Conservation (phyloP, 92 coral and sea anemone species). For the Phenganax marumi region DNA sequence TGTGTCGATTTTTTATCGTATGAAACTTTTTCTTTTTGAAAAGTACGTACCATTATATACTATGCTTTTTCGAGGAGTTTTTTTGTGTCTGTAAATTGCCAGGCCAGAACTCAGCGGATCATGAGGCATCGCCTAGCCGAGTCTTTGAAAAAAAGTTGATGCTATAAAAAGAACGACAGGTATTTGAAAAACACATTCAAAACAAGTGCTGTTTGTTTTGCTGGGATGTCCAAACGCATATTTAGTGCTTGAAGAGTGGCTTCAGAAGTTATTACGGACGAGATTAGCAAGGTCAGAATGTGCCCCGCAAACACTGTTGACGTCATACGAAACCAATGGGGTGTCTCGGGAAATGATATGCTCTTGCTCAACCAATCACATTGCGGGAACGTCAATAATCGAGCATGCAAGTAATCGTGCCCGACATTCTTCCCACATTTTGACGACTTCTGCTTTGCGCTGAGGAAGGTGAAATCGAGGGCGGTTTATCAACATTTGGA, state of each 20-base stretch:
- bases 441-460: background rate
- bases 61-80: too few relatives aligned
- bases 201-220: conserved; percentile 8
- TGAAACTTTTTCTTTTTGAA: too few relatives aligned
- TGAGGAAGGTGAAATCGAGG: background rate
- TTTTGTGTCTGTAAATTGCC: too few relatives aligned
- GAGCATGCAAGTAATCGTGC: conserved; percentile 40
- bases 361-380: conserved; percentile 31
- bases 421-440: conserved; percentile 31
- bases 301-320: conserved; percentile 31
- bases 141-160: background rate
- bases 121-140: background rate
- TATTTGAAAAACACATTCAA: background rate
- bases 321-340: conserved; percentile 43
- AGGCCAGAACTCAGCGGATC: background rate
- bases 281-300: conserved; percentile 14
- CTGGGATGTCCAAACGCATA: background rate
- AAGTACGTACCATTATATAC: too few relatives aligned
- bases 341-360: conserved; percentile 45
- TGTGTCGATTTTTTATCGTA: too few relatives aligned
- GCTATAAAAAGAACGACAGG: background rate
- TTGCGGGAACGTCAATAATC: conserved; percentile 8
- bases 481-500: conserved; percentile 19
- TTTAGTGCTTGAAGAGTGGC: background rate
- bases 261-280: background rate